A percentile compares a stretch with the other conserved stretches of the same genome.
Conservation (phyloP, 1,140 invertebrate genomes). For the Lucilia sericata region DNA sequence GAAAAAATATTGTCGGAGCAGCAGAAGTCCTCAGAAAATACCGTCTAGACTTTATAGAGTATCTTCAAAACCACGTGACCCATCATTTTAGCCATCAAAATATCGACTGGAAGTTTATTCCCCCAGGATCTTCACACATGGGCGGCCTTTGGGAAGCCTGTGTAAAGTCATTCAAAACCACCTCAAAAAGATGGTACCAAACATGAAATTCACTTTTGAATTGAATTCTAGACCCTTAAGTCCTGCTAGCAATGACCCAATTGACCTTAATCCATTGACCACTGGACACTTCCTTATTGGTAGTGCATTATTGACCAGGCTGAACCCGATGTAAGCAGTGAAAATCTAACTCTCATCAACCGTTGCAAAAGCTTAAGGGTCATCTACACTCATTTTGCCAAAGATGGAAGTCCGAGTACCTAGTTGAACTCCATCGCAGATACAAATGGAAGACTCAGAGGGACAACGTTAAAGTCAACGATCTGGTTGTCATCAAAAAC, state of each 20-base stretch:
- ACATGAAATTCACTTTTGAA: slow-evolving; percentile 23
- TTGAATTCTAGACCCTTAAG: slow-evolving; percentile 37
- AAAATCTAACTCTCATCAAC: too few relatives aligned
- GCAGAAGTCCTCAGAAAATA: slow-evolving; percentile 56
- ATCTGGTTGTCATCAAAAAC: too few relatives aligned
- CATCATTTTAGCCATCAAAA: slow-evolving; percentile 31
- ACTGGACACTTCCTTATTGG: slow-evolving; percentile 43
- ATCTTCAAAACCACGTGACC: slow-evolving; percentile 4
- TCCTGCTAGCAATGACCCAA: slow-evolving; percentile 34
- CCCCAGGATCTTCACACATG: too few relatives aligned
- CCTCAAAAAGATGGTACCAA: background rate
- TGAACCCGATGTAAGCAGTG: background rate
- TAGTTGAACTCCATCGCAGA: too few relatives aligned
- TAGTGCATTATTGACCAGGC: slow-evolving; percentile 11
- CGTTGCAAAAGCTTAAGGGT: background rate
- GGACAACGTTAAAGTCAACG: too few relatives aligned
- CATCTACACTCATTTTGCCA: background rate
- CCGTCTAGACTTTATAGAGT: slow-evolving; percentile 60
- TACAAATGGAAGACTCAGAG: too few relatives aligned
- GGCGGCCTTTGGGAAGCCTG: too few relatives aligned
- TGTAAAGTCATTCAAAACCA: too few relatives aligned
- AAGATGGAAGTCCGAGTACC: too few relatives aligned
- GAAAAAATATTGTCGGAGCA: too few relatives aligned
- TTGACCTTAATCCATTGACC: slow-evolving; percentile 7
- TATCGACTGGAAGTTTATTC: too few relatives aligned